Evolutionary conservation across 2,797 vertebrate genomes (phyloP).

Genomic region (Siniperca obscura): DNA sequence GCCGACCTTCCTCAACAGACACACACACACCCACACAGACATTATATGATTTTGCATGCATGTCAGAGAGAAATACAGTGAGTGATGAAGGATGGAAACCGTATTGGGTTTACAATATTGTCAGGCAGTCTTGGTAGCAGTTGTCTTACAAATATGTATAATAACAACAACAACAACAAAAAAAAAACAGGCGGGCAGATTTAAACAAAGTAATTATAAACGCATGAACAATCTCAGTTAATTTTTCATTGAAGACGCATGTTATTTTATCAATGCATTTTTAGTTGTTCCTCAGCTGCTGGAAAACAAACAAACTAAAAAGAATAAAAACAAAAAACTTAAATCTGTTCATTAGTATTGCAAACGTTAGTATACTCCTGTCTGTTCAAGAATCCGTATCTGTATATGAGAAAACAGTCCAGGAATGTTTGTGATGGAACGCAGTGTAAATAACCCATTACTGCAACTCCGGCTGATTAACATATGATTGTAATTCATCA

Average conservation of each 20-base stretch:
- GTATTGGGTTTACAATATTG: constrained; percentile 55
- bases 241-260: constrained; percentile 59
- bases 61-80: constrained; percentile 61
- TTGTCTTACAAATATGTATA: constrained; percentile 34
- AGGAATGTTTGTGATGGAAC: constrained; percentile 74
- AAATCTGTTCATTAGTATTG: constrained; percentile 65
- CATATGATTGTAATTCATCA: constrained; percentile 86
- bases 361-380: constrained; percentile 43
- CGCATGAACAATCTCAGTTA: constrained; percentile 67
- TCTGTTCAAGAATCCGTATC: constrained; percentile 71
- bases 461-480: constrained; percentile 82
- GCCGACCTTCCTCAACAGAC: constrained; percentile 48
- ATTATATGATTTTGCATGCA: constrained; percentile 47
- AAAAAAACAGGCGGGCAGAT: constrained; percentile 26
- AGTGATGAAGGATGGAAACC: constrained; percentile 60
- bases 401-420: constrained; percentile 62
- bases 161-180: constrained; percentile 41
- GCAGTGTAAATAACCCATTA: constrained; percentile 81
- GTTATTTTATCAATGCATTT: constrained; percentile 68
- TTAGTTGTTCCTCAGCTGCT: constrained; percentile 54
- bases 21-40: constrained; percentile 23
- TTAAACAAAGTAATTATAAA: constrained; percentile 72
- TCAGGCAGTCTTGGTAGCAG: constrained; percentile 45
- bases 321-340: constrained; percentile 13
- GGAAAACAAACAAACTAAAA: constrained; percentile 51